Evolutionary conservation across 2,113 vertebrate genomes (phyloP), one percentile per base, ranked within the genome.

Genomic region (Pluvianellus socialis): DNA sequence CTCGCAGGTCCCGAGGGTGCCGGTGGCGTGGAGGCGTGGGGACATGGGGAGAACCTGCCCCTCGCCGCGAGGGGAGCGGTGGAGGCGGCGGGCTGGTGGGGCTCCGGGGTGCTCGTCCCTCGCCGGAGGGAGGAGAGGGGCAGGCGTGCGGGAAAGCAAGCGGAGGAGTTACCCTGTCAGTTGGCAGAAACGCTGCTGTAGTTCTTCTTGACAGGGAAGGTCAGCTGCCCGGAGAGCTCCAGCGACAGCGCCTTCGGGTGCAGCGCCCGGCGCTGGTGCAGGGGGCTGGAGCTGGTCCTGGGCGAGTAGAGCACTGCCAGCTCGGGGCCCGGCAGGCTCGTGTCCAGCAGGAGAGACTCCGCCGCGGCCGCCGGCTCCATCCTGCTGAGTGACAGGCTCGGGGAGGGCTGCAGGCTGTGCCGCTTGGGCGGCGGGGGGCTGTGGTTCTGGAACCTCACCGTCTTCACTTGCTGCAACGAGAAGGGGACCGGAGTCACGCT

Each of bases 361-460:
- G 85, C 79, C 5, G 47, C 49, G 21, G 75, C 84, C 24, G 67
- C 66, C 12, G 95, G 97, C 67, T 98, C 98, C 3, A 47, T 82
- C 63, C 97, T 70, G 85, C 92, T 22, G 1, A 87, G 94, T 6
- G 84, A 13, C 92, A 95, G 42, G 35, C 91, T 91, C 49, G 98
- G 97, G 33, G 98, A 96, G 6, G 98, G 97, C 88, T 98, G 98
- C 49, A 98, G 98, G 77, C 97, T 97, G 42, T 97, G 97, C 40
- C 98, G 98, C 89, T 98, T 98, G 97, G 98, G 72, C 13, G 97
- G 97, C 62, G 98, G 96, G 66, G 98, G 96, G 98, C 97, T 99
- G 90, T 98, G 98, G 92, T 99, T 98, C 92, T 98, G 96, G 96
- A 99, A 99, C 81, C 99, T 96, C 95, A 99, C 99, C 4, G 99